A percentile compares a stretch with the other conserved stretches of the same genome.
These are phyloP conservation scores for Xenopus petersii DNA, from an alignment of 2,797 vertebrate genomes.

Conservation along the genomic window DNA sequence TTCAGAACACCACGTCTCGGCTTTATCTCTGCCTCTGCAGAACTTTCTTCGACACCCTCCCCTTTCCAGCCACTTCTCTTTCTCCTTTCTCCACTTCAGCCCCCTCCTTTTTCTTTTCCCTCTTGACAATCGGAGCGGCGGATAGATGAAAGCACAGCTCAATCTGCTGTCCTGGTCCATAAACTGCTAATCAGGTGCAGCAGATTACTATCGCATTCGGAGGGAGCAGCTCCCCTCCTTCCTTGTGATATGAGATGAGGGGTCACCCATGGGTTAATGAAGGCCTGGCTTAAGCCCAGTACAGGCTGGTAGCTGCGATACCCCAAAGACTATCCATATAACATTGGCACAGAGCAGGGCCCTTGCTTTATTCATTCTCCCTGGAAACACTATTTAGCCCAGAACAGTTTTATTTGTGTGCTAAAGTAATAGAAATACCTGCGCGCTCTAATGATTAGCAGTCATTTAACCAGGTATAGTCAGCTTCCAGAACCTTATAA, in stretches of 20 bases:
- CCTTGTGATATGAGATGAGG: slow-evolving; percentile 19
- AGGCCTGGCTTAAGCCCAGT: slow-evolving; percentile 39
- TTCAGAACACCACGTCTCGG: slow-evolving; percentile 33
- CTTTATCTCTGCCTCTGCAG: slow-evolving; percentile 19
- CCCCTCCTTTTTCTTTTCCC: slow-evolving; percentile 11
- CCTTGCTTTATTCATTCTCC: background rate
- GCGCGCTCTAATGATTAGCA: background rate
- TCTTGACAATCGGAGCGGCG: slow-evolving; percentile 32
- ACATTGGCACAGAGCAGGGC: slow-evolving; percentile 10
- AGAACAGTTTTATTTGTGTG: background rate
- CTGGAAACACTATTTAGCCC: background rate
- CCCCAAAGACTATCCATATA: slow-evolving; percentile 17
- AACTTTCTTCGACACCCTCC: slow-evolving; percentile 3
- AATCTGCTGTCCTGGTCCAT: slow-evolving; percentile 40
- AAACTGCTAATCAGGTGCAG: slow-evolving; percentile 24
- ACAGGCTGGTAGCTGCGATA: slow-evolving; percentile 26
- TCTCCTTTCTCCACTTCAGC: background rate
- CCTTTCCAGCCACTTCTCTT: background rate
- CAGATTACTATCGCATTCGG: slow-evolving; percentile 40
- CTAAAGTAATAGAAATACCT: background rate
- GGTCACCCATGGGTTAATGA: slow-evolving; percentile 42
- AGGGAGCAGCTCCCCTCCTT: slow-evolving; percentile 3
- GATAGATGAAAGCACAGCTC: slow-evolving; percentile 36
- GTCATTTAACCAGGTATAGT: background rate
- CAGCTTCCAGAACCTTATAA: background rate